Evolutionary conservation across 2,797 vertebrate species (phyloP), one percentile per base, ranked within the genome.

Genomic region (Thalassophryne amazonica): DNA sequence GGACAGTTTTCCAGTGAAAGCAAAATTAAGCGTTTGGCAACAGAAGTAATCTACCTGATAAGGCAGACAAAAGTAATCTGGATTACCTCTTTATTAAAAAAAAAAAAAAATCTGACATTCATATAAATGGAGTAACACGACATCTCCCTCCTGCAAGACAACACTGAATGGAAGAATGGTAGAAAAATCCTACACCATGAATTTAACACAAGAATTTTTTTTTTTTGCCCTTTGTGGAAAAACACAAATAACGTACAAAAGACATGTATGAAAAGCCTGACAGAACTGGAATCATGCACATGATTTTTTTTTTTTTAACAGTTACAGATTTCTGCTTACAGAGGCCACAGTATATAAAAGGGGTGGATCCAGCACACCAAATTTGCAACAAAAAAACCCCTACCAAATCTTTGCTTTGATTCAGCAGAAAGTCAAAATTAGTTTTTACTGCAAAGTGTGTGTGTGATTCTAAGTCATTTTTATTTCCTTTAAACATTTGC

Each of bases 11-110:
- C 52, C 28, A 39, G 68, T 25, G 3, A 65, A 65, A 69, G 31
- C 40, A 56, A 59, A 73, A 73, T 15, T 60, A 72, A 54, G 42
- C 8, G 73, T 88, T 87, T 84, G 83, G 81, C 86, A 85, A 84
- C 63, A 73, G 29, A 70, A 25, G 11, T 25, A 5, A 48, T 75
- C 78, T n/a, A 39, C 66, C 69, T 2, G 7, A 37, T 30, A 18
- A 74, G 71, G 73, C 45, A 54, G 73, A 69, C 11, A 4, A 40
- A 45, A 61, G 13, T 8, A 50, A 53, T 32, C 28, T 45, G 52
- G 33, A 55, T 47, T 50, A 33, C 20, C 35, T 35, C 21, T 9
- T 61, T 1, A 5, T 40, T 7, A 20, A 49, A 53, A 7, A 54
- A 69, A 69, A 64, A n/a, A n/a, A n/a, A n/a, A n/a, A n/a, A n/a